Percentiles rank a stretch among this genome's conserved stretches.
phyloP scores from a whole-genome alignment of 2,113 vertebrate genomes.

The Artemisiospiza belli region DNA sequence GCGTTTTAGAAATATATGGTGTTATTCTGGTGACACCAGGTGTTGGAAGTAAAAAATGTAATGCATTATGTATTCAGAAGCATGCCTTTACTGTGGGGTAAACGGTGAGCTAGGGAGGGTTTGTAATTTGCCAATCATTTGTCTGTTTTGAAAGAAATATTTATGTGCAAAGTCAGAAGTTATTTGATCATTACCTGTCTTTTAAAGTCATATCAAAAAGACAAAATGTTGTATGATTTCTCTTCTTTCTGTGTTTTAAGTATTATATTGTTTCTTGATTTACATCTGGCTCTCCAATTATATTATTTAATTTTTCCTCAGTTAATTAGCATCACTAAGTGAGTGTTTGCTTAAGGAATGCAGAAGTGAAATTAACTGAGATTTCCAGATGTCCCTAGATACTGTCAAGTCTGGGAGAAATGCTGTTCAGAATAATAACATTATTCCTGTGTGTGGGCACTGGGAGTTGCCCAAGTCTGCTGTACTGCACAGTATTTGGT shows the following conservation, averaged over 20 bases:
- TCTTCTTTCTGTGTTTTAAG: background rate
- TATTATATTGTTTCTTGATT: background rate
- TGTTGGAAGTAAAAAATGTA: constrained; percentile 66
- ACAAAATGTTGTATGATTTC: background rate
- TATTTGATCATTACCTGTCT: background rate
- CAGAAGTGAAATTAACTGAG: background rate
- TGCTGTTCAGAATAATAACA: background rate
- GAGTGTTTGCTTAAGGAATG: constrained; percentile 10
- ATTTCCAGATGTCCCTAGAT: background rate
- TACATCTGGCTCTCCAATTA: background rate
- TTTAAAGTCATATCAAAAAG: background rate
- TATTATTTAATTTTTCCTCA: background rate
- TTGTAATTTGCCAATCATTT: background rate
- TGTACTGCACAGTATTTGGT: background rate
- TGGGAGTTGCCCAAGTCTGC: background rate
- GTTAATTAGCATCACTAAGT: constrained; percentile 8
- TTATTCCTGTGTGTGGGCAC: background rate
- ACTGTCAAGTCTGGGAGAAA: background rate
- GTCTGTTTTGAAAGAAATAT: background rate
- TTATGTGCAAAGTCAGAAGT: background rate
- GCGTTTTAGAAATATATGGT: background rate
- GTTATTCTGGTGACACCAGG: constrained; percentile 71
- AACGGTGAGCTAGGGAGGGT: background rate
- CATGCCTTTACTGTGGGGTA: background rate
- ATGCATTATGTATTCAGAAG: constrained; percentile 32